Conservation (phyloP, 1,140 invertebrate species). For the Trachymyrmex cornetzi region DNA sequence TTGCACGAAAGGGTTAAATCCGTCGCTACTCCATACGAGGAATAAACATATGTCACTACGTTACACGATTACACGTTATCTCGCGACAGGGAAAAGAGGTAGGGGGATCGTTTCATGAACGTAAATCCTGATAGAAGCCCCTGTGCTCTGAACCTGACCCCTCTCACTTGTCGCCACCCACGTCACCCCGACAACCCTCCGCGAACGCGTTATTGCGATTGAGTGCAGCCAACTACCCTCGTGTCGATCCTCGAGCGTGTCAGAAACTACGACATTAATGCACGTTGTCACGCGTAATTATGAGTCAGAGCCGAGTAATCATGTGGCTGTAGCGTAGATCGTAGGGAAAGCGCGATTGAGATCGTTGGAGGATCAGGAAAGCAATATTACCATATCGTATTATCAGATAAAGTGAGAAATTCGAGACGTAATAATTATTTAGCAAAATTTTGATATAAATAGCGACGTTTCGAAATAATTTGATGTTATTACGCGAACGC, state of each 20-base stretch:
- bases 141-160: constrained; percentile 20
- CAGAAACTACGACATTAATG: constrained; percentile 43
- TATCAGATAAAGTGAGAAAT: neutral
- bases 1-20: constrained; percentile 45
- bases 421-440: neutral
- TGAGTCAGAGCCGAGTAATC: constrained; percentile 14
- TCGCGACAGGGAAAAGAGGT: neutral
- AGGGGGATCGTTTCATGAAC: constrained; percentile 31
- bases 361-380: neutral
- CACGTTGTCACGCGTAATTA: constrained; percentile 60
- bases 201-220: constrained; percentile 57
- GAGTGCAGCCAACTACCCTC: constrained; percentile 57
- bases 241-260: constrained; percentile 46
- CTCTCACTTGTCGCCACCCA: constrained; percentile 44
- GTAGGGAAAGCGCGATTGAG: neutral
- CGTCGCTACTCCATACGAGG: neutral
- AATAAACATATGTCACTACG: constrained; percentile 60
- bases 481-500: neutral
- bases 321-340: neutral
- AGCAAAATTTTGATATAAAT: constrained; percentile 12
- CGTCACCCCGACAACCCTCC: constrained; percentile 11
- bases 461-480: constrained; percentile 46
- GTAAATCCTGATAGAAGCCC: constrained; percentile 58
- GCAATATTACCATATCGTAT: neutral
- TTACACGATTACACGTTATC: constrained; percentile 52